Evolutionary conservation across 2,113 vertebrate species (phyloP).

Genomic region (Sylvicapra grimmia): DNA sequence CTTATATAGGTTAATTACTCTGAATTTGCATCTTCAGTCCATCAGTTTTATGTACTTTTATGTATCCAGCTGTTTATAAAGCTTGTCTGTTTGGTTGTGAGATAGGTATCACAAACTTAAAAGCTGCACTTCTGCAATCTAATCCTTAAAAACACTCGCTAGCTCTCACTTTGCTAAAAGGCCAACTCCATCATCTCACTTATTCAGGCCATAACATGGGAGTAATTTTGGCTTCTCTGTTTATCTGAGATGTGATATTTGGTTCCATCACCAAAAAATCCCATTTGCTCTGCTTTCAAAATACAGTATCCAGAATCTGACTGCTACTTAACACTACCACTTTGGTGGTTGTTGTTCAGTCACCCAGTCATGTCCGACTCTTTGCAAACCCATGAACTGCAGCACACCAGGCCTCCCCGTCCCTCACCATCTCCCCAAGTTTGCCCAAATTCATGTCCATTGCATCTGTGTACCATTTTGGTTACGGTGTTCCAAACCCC

Average conservation of each 20-base stretch:
- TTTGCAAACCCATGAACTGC: background rate
- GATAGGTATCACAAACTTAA: background rate
- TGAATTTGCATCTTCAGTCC: background rate
- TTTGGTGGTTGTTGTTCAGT: background rate
- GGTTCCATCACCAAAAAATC: background rate
- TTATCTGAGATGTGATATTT: background rate
- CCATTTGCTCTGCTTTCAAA: background rate
- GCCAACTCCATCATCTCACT: background rate
- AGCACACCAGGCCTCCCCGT: background rate
- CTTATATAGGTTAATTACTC: background rate
- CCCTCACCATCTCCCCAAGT: background rate
- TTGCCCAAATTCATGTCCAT: background rate
- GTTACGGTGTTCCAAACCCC: background rate
- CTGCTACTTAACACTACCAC: background rate
- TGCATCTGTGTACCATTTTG: background rate
- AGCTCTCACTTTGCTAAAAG: background rate
- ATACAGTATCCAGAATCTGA: background rate
- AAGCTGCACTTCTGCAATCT: background rate
- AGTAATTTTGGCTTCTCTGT: background rate
- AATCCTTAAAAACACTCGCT: background rate
- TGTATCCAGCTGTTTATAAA: background rate
- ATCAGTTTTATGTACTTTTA: background rate
- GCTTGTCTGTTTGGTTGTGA: background rate
- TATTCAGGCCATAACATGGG: background rate
- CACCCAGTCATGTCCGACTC: background rate